Conservation (phyloP, 2,113 vertebrate species). For the Oenanthe oenanthe region DNA sequence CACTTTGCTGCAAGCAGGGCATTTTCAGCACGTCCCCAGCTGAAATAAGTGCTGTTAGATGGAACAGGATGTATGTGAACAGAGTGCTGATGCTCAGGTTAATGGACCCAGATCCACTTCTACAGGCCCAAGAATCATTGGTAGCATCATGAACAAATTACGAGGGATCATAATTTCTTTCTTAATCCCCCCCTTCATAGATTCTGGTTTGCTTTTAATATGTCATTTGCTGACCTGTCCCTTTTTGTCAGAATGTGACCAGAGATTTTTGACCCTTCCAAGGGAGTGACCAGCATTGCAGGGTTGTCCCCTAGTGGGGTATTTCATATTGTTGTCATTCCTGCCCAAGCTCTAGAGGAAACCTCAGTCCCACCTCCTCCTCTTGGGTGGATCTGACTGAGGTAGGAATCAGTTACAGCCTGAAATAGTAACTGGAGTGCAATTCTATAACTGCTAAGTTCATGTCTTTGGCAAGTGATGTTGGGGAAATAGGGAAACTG, state of each 20-base stretch:
- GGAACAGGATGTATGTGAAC: background rate
- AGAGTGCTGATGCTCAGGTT: background rate
- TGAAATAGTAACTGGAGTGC: background rate
- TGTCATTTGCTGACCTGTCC: background rate
- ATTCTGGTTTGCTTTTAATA: background rate
- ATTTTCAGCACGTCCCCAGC: background rate
- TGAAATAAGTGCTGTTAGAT: background rate
- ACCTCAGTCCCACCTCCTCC: fast-evolving
- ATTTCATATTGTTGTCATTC: background rate
- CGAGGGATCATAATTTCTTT: background rate
- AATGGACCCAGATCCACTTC: background rate
- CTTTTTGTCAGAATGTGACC: background rate
- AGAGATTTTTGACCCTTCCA: background rate
- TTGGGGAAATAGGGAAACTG: background rate
- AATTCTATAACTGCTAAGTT: background rate
- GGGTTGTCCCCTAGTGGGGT: background rate
- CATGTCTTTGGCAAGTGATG: background rate
- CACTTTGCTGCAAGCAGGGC: background rate
- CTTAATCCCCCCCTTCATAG: background rate
- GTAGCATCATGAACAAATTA: background rate
- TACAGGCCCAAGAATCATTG: background rate
- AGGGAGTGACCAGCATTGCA: fast-evolving
- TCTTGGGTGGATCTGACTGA: background rate
- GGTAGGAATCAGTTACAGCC: background rate
- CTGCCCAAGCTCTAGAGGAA: background rate